These are phyloP conservation scores for Agrypnus murinus DNA, from an alignment of 2,888 invertebrate genomes.

Conservation along the genomic window DNA sequence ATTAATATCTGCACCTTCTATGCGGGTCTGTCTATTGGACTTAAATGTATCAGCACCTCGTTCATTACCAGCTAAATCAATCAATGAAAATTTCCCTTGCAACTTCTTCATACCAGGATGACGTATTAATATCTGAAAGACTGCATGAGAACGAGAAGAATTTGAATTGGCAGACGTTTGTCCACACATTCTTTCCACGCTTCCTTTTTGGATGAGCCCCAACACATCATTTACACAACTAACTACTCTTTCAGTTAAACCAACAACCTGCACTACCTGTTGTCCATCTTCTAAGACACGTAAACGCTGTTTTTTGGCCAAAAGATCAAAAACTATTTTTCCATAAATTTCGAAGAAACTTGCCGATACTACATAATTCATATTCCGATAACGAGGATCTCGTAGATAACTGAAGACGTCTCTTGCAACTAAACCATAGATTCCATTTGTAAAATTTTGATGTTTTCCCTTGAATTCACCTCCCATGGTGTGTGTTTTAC, in stretches of 20 bases:
- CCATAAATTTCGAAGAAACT: constrained; percentile 99
- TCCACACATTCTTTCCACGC: constrained; percentile 93
- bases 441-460: constrained; percentile 97
- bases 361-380: constrained; percentile 91
- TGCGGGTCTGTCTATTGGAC: constrained; percentile 92
- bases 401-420: constrained; percentile 85
- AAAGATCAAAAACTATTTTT: constrained; percentile 92
- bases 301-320: constrained; percentile 94
- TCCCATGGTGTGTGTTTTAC: constrained; percentile 99
- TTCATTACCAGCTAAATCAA: constrained; percentile 98
- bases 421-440: constrained; percentile 97
- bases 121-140: constrained; percentile 96
- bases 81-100: constrained; percentile 98
- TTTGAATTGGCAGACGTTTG: constrained; percentile 98
- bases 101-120: constrained; percentile 77
- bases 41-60: constrained; percentile 99
- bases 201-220: constrained; percentile 92
- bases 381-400: constrained; percentile 84
- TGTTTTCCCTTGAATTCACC: constrained; percentile 93
- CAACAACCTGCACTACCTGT: constrained; percentile 97
- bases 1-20: constrained; percentile 98
- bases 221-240: constrained; percentile 94
- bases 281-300: constrained; percentile 98
- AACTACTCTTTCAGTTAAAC: constrained; percentile 93
- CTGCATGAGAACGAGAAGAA: constrained; percentile 98